Conservation (phyloP, 2,888 invertebrate species). For the Bombyx huttoni region DNA sequence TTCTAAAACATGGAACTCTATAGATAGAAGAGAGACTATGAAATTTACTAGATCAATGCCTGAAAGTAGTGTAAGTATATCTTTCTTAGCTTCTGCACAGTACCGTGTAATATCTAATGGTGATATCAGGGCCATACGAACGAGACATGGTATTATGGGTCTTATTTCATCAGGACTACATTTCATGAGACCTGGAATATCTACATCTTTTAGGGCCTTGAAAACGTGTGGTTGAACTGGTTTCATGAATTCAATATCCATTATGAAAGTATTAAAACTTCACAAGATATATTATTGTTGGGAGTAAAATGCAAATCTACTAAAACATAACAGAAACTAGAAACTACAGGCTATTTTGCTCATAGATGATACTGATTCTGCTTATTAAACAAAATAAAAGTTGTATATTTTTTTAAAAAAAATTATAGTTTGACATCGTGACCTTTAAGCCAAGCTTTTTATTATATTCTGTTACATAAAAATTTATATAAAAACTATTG, state of each 20-base stretch:
- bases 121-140: conserved; percentile 90
- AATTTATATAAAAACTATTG: no score
- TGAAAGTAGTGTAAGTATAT: conserved; percentile 89
- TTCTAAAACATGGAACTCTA: conserved; percentile 94
- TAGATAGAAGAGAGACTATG: conserved; percentile 92
- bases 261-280: conserved; percentile 7
- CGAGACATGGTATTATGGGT: conserved; percentile 91
- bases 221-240: conserved; percentile 80
- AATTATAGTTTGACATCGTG: no score
- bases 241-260: conserved; percentile 57
- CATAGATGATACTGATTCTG: no score
- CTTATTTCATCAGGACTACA: conserved; percentile 86
- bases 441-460: no score
- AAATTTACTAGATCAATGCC: conserved; percentile 95
- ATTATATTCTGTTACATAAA: no score
- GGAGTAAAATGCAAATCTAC: no score
- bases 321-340: no score
- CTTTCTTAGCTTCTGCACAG: conserved; percentile 87
- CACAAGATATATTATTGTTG: no score
- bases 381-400: no score
- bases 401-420: no score
- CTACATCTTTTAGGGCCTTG: conserved; percentile 85
- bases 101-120: conserved; percentile 89
- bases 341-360: no score
- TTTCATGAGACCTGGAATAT: conserved; percentile 80